phyloP scores from a whole-genome alignment of 2,888 invertebrate genomes.

The Sipha maydis region DNA sequence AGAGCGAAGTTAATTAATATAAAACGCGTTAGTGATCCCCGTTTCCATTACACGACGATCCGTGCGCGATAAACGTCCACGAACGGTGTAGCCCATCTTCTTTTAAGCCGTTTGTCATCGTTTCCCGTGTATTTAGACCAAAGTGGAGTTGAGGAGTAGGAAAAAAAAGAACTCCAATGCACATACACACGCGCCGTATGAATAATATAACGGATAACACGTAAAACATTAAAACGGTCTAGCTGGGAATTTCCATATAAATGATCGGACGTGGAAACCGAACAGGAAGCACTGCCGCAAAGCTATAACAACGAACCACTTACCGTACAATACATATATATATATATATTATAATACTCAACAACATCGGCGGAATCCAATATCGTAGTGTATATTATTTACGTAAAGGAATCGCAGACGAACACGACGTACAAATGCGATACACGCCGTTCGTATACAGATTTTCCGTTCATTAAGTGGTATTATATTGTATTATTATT shows the following conservation, averaged over 20 bases:
- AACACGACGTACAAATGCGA: neutral
- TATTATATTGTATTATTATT: neutral
- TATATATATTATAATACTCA: neutral
- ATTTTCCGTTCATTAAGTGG: neutral
- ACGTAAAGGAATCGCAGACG: neutral
- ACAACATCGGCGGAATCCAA: neutral
- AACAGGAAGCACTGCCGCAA: constrained; percentile 4
- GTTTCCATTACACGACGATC: neutral
- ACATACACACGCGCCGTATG: neutral
- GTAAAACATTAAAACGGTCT: neutral
- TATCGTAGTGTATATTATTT: neutral
- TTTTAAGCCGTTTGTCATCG: too few relatives aligned
- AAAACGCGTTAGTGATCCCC: neutral
- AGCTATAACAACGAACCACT: neutral
- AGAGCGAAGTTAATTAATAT: neutral
- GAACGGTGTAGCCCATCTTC: neutral
- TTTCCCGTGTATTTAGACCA: neutral
- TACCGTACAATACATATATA: neutral
- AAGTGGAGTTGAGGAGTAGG: neutral
- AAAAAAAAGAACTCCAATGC: neutral
- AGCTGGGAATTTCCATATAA: constrained; percentile 13
- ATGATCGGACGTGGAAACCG: constrained; percentile 14
- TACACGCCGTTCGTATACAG: neutral
- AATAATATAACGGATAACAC: neutral
- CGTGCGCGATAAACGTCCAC: neutral